Conservation (phyloP, 30 jellyfish, hydroid and myxozoan genomes). For the Mastigias papua region DNA sequence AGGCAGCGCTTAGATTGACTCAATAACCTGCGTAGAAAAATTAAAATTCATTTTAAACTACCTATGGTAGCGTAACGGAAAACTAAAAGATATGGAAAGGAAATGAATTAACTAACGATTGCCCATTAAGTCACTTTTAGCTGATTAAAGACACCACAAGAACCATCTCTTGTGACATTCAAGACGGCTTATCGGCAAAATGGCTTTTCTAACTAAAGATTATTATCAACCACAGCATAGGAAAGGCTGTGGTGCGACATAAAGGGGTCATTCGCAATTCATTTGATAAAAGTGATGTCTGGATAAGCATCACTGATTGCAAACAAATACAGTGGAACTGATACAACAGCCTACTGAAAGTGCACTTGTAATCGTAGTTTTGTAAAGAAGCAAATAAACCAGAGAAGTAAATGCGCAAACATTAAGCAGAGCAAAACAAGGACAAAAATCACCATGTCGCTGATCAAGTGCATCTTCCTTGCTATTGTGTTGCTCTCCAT, state of each 20-base stretch:
- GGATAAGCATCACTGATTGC: constrained; percentile 24
- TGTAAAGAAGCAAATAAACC: too few relatives aligned
- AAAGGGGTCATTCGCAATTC: constrained; percentile 38
- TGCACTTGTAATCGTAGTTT: not conserved
- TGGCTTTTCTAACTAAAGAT: constrained; percentile 49
- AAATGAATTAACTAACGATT: constrained; percentile 22
- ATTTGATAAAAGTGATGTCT: constrained; percentile 20
- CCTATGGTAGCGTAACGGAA: constrained; percentile 15
- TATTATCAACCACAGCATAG: constrained; percentile 42
- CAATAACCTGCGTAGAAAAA: not conserved
- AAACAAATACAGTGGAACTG: not conserved
- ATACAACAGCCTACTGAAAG: not conserved
- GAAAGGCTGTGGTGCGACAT: constrained; percentile 29
- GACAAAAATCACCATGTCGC: not conserved
- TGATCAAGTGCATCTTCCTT: not conserved
- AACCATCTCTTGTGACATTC: constrained; percentile 8
- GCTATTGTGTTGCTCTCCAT: not conserved
- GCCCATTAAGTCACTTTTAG: constrained; percentile 43
- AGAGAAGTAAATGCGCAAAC: too few relatives aligned
- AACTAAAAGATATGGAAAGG: constrained; percentile 13
- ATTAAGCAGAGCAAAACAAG: too few relatives aligned
- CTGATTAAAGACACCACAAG: constrained; percentile 44
- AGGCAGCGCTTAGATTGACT: not conserved
- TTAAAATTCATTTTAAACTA: not conserved
- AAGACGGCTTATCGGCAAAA: constrained; percentile 42